A percentile compares a stretch with the other conserved stretches of the same genome.
These are phyloP conservation scores for Podabrus alpinus DNA, from an alignment of 2,888 invertebrate genomes.

Conservation along the genomic window DNA sequence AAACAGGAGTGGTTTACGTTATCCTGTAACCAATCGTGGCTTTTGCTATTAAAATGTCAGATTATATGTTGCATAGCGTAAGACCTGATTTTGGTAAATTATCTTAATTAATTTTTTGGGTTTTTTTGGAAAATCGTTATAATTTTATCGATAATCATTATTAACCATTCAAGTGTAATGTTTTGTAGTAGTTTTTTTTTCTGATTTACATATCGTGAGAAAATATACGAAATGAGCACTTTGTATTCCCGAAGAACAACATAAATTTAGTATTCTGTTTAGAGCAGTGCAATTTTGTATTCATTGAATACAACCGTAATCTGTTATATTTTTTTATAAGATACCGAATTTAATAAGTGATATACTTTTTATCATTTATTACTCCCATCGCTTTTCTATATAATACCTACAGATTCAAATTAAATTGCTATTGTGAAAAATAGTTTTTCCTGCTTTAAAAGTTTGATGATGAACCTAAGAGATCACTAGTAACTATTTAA, in stretches of 20 bases:
- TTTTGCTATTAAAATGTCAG: slow-evolving; percentile 12
- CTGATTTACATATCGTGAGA: neutral
- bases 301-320: neutral
- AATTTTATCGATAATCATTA: neutral
- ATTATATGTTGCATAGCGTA: neutral
- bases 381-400: neutral
- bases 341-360: too few relatives aligned
- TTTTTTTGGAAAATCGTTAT: neutral
- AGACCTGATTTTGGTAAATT: neutral
- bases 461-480: too few relatives aligned
- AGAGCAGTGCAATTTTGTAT: neutral
- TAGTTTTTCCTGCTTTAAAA: neutral
- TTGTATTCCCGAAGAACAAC: neutral
- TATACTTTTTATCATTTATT: neutral
- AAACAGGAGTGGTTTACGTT: slow-evolving; percentile 15
- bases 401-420: neutral
- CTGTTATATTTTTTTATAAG: neutral
- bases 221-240: neutral
- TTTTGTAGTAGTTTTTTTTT: neutral
- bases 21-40: slow-evolving; percentile 15
- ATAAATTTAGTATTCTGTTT: neutral
- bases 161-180: neutral
- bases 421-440: neutral
- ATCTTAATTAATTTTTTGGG: neutral
- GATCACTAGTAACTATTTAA: too few relatives aligned